Evolutionary conservation across 2,888 invertebrate species (phyloP).

Genomic region (Epistrophe grossulariae): DNA sequence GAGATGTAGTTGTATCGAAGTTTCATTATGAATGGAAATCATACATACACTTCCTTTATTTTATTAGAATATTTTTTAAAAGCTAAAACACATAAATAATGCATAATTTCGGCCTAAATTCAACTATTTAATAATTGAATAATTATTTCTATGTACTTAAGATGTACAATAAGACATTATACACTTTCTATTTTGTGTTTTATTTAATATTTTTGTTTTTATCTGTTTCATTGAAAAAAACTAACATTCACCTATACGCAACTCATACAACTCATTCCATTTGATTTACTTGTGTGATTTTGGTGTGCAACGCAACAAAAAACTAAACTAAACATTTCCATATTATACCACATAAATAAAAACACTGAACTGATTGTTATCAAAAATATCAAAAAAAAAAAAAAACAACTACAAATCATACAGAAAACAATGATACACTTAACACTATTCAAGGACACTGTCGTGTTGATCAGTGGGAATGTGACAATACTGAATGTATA

Average conservation of each 20-base stretch:
- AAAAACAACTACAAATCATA: conserved; percentile 70
- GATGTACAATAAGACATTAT: neutral
- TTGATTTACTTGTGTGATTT: conserved; percentile 60
- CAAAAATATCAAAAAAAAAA: conserved; percentile 30
- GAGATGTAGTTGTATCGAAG: too few species aligned
- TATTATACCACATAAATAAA: conserved; percentile 55
- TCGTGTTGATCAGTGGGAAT: conserved; percentile 85
- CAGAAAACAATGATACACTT: conserved; percentile 63
- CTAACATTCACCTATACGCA: conserved; percentile 46
- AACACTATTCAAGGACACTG: conserved; percentile 76
- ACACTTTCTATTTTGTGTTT: conserved; percentile 19
- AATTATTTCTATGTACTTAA: neutral
- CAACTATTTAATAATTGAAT: neutral
- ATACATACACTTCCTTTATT: too few species aligned
- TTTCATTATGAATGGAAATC: too few species aligned
- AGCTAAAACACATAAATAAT: conserved; percentile 59
- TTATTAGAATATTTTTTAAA: too few species aligned
- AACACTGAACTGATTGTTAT: conserved; percentile 40
- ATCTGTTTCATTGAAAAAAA: conserved; percentile 58
- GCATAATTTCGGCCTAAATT: conserved; percentile 26
- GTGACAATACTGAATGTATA: conserved; percentile 87
- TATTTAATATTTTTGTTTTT: conserved; percentile 42
- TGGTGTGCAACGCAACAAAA: conserved; percentile 61
- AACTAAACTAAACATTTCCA: conserved; percentile 36
- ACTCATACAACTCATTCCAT: conserved; percentile 55